Evolutionary conservation across 2,888 invertebrate genomes (phyloP).

Genomic region (Microplitis manilae): DNA sequence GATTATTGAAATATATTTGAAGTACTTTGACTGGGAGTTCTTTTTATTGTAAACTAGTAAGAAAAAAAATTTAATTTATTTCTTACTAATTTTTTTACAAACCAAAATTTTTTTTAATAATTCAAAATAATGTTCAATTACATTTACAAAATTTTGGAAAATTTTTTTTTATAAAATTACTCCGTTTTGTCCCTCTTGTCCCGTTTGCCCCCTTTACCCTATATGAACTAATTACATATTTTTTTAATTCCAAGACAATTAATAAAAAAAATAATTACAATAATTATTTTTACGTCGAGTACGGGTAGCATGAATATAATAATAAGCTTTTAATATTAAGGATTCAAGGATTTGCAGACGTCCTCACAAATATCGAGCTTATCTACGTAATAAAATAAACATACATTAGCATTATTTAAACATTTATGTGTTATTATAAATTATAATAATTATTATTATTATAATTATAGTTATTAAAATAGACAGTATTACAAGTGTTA

Average conservation of each 20-base stretch:
- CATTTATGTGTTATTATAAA: not conserved
- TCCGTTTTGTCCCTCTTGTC: too few relatives aligned
- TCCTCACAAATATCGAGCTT: constrained; percentile 13
- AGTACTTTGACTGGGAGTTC: too few relatives aligned
- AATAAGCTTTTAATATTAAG: constrained; percentile 33
- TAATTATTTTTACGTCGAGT: constrained; percentile 45
- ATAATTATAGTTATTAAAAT: not conserved
- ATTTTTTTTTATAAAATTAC: too few relatives aligned
- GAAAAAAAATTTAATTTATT: too few relatives aligned
- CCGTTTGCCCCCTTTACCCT: too few relatives aligned
- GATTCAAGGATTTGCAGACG: constrained; percentile 21
- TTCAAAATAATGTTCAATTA: too few relatives aligned
- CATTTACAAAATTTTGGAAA: too few relatives aligned
- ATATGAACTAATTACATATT: too few relatives aligned
- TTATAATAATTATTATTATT: not conserved
- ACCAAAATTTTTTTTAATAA: too few relatives aligned
- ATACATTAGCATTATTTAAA: constrained; percentile 1
- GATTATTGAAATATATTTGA: too few relatives aligned
- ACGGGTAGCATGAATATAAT: constrained; percentile 44
- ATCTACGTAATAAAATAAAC: constrained; percentile 14
- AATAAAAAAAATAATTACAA: constrained; percentile 4
- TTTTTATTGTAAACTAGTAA: too few relatives aligned
- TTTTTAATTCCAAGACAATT: not conserved
- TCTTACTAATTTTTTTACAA: too few relatives aligned
- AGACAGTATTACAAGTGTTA: constrained; percentile 8